phyloP scores from a whole-genome alignment of 2,888 invertebrate species.

The Noctua fimbriata region DNA sequence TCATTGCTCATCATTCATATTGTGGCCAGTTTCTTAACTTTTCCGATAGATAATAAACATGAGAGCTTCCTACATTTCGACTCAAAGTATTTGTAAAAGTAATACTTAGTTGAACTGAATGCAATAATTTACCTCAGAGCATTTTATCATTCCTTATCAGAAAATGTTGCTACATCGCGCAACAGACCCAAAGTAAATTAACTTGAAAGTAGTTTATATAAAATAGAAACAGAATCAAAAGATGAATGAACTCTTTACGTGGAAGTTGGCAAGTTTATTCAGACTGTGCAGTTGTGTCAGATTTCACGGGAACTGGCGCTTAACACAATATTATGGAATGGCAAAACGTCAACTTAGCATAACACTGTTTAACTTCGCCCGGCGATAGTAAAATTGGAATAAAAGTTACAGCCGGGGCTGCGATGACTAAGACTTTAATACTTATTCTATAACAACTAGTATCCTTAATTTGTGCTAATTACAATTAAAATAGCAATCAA shows the following conservation, averaged over 20 bases:
- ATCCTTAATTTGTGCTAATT: slow-evolving; percentile 1
- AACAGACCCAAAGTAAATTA: slow-evolving; percentile 52
- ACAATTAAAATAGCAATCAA: slow-evolving; percentile 6
- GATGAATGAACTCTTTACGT: slow-evolving; percentile 74
- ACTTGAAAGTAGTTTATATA: slow-evolving; percentile 56
- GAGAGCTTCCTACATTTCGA: neutral
- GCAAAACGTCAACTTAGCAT: slow-evolving; percentile 83
- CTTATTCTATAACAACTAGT: slow-evolving; percentile 20
- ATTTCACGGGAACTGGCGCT: slow-evolving; percentile 81
- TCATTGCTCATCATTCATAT: no score
- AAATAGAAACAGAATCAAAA: slow-evolving; percentile 67
- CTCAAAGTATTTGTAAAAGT: neutral
- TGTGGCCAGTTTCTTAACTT: neutral
- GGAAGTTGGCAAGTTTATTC: slow-evolving; percentile 82
- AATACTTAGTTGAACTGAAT: slow-evolving; percentile 25
- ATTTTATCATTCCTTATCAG: slow-evolving; percentile 56
- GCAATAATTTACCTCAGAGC: slow-evolving; percentile 17
- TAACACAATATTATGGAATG: slow-evolving; percentile 86
- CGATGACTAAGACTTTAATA: slow-evolving; percentile 40
- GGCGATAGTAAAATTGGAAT: slow-evolving; percentile 74
- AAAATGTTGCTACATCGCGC: slow-evolving; percentile 33
- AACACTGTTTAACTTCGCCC: slow-evolving; percentile 81
- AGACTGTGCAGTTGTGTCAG: slow-evolving; percentile 82
- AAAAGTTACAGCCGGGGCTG: slow-evolving; percentile 56
- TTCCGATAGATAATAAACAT: neutral